Percentiles rank a stretch among this genome's conserved stretches.
These are phyloP conservation scores for Pharmacophagus antenor DNA, from an alignment of 2,888 invertebrate species.

Conservation along the genomic window DNA sequence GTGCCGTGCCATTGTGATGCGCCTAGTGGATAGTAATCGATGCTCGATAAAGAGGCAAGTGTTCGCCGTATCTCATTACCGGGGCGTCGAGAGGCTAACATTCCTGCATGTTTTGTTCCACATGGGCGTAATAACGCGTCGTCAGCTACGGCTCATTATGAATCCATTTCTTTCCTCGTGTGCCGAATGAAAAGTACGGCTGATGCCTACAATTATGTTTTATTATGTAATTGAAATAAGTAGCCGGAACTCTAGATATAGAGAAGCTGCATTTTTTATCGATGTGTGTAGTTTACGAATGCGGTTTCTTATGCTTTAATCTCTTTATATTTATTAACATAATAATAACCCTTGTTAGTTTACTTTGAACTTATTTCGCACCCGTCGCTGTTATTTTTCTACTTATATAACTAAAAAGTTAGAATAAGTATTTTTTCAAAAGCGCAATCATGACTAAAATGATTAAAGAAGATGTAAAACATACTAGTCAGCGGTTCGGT, in stretches of 20 bases:
- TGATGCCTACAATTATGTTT: conserved; percentile 16
- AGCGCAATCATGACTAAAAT: too few relatives aligned
- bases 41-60: conserved; percentile 53
- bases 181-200: conserved; percentile 10
- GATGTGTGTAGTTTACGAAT: not conserved
- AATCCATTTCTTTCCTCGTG: conserved; percentile 25
- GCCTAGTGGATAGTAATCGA: conserved; percentile 44
- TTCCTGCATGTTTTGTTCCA: conserved; percentile 47
- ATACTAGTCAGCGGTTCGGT: too few relatives aligned
- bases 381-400: too few relatives aligned
- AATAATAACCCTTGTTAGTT: too few relatives aligned
- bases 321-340: too few relatives aligned
- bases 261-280: conserved; percentile 16
- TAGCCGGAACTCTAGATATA: conserved; percentile 28
- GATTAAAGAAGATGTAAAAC: too few relatives aligned
- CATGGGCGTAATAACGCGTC: conserved; percentile 32
- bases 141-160: conserved; percentile 24
- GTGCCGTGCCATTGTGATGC: conserved; percentile 33
- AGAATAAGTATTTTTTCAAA: too few relatives aligned
- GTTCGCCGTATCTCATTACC: conserved; percentile 61
- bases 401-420: too few relatives aligned
- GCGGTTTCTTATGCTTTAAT: not conserved
- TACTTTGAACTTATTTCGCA: not conserved
- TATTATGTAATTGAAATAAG: conserved; percentile 24
- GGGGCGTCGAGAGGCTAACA: conserved; percentile 50